Conservation (phyloP, 2,113 vertebrate species). For the Aepyceros melampus region DNA sequence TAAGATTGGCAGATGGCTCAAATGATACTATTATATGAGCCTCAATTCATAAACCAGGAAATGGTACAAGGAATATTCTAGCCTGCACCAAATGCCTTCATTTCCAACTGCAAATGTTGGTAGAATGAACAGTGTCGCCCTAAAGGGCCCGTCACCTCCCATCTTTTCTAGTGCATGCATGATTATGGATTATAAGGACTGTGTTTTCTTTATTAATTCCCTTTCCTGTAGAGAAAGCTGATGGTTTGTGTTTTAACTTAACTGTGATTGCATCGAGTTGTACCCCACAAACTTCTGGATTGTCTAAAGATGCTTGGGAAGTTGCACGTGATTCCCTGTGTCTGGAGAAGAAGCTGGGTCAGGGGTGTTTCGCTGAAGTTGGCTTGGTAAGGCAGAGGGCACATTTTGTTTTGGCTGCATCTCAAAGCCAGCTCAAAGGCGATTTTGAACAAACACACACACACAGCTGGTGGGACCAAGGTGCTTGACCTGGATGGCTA, state of each 20-base stretch:
- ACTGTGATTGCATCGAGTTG: constrained; percentile 93
- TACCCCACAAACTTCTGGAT: constrained; percentile 96
- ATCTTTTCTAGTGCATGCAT: constrained; percentile 90
- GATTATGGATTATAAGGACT: constrained; percentile 87
- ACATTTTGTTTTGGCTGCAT: constrained; percentile 81
- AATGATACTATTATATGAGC: constrained; percentile 48
- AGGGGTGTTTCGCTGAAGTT: constrained; percentile 99
- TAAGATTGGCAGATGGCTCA: constrained; percentile 63
- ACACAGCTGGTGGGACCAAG: background rate
- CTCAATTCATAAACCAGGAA: constrained; percentile 25
- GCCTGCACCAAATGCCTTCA: background rate
- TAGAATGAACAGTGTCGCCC: constrained; percentile 14
- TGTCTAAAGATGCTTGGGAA: constrained; percentile 99
- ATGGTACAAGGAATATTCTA: constrained; percentile 36
- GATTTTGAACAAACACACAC: constrained; percentile 55
- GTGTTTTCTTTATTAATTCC: constrained; percentile 91
- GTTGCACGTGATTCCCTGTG: constrained; percentile 89
- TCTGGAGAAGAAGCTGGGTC: constrained; percentile 96
- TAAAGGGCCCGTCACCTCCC: constrained; percentile 80
- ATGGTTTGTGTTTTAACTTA: constrained; percentile 99
- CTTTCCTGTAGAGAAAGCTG: constrained; percentile 93
- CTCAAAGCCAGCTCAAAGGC: constrained; percentile 74
- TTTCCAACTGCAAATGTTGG: constrained; percentile 45
- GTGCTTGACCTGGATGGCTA: background rate
- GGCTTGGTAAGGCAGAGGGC: constrained; percentile 95